These are phyloP conservation scores for Antigone vipio DNA, from an alignment of 2,113 vertebrate species.

Conservation along the genomic window DNA sequence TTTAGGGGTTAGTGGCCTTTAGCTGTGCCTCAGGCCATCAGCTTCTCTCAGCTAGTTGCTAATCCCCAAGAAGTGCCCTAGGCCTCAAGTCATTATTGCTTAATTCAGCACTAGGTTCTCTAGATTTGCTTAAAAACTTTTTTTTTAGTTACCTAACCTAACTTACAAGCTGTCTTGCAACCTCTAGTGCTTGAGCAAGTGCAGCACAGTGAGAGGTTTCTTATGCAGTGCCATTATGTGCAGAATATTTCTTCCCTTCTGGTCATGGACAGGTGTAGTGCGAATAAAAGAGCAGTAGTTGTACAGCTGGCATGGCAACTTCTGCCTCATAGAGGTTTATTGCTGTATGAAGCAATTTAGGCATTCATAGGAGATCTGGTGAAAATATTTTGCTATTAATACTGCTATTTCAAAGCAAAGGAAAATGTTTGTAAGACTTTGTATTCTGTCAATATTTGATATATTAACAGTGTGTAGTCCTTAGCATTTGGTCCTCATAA, in stretches of 20 bases:
- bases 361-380: not conserved
- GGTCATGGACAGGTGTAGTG: not conserved
- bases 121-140: not conserved
- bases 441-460: not conserved
- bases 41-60: not conserved
- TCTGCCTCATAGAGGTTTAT: not conserved
- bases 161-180: not conserved
- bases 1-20: slow-evolving; percentile 30
- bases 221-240: not conserved
- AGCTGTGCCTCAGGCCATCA: slow-evolving; percentile 49
- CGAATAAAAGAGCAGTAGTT: not conserved
- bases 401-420: not conserved
- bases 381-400: not conserved
- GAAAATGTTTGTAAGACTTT: not conserved
- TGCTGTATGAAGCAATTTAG: not conserved
- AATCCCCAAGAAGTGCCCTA: slow-evolving; percentile 18
- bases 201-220: not conserved
- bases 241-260: not conserved
- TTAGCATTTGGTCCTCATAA: not conserved
- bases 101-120: slow-evolving; percentile 16
- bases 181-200: not conserved
- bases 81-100: slow-evolving; percentile 1
- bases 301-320: not conserved
- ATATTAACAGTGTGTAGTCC: not conserved
- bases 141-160: not conserved